Conservation (phyloP, 2,797 vertebrate genomes). For the Galago senegalensis region DNA sequence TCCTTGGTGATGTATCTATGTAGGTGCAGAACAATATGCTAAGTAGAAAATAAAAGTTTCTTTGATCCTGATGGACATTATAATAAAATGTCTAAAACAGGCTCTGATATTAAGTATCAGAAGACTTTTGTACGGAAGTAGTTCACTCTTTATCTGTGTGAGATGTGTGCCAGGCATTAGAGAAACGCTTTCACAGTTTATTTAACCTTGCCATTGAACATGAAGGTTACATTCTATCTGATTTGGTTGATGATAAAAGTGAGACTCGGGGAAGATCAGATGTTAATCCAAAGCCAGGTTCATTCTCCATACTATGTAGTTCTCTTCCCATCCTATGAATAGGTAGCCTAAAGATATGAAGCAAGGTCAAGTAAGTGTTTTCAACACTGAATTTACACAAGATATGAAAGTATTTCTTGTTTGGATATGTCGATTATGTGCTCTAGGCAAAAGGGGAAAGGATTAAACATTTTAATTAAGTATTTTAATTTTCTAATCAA, state of each 20-base stretch:
- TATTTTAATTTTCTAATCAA: neutral
- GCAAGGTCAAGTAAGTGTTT: neutral
- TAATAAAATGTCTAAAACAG: neutral
- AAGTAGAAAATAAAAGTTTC: neutral
- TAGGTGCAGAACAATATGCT: neutral
- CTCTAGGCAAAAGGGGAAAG: neutral
- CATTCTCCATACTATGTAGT: neutral
- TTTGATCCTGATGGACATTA: neutral
- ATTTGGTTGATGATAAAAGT: neutral
- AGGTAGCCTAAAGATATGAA: neutral
- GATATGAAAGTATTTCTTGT: neutral
- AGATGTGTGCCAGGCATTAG: neutral
- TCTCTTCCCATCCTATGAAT: neutral
- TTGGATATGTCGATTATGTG: neutral
- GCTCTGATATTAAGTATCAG: neutral
- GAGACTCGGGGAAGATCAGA: neutral
- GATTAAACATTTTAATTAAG: neutral
- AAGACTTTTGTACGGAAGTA: neutral
- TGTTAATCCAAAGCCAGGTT: neutral
- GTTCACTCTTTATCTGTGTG: neutral
- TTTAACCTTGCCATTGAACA: neutral
- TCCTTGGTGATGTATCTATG: conserved; percentile 33
- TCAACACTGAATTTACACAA: neutral
- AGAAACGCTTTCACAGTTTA: neutral
- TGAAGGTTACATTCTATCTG: neutral